phyloP scores from a whole-genome alignment of 2,888 invertebrate species.

The Patella depressa region DNA sequence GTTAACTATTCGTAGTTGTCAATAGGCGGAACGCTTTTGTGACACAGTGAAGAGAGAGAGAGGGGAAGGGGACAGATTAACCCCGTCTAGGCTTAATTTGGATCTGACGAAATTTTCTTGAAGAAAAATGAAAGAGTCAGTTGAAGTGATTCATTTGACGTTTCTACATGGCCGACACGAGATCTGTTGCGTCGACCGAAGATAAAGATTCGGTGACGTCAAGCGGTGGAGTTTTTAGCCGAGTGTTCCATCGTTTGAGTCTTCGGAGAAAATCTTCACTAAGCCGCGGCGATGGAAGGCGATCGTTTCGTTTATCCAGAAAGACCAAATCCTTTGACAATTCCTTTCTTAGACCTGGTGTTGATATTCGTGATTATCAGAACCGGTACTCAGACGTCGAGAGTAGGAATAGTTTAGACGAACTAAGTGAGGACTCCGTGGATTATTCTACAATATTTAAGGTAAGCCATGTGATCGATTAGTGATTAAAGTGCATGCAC shows the following conservation, averaged over 20 bases:
- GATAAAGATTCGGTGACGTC: slow-evolving; percentile 5
- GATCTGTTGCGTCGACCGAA: not conserved
- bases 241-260: not conserved
- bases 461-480: not conserved
- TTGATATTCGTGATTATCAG: not conserved
- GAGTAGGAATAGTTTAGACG: not conserved
- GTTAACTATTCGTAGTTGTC: not conserved
- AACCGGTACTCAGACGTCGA: not conserved
- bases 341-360: not conserved
- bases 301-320: not conserved
- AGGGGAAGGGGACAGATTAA: not conserved
- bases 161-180: not conserved
- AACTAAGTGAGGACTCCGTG: not conserved
- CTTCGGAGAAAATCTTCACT: not conserved
- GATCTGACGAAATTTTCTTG: slow-evolving; percentile 1
- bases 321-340: not conserved
- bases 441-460: not conserved
- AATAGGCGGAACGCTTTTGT: not conserved
- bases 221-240: not conserved
- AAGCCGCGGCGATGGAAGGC: not conserved
- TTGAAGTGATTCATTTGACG: not conserved
- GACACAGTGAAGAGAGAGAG: not conserved
- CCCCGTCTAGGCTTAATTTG: not conserved
- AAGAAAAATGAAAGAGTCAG: not conserved
- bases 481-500: too few relatives aligned